Conservation (phyloP, 2,888 invertebrate species). For the Chromoteleia sp. region DNA sequence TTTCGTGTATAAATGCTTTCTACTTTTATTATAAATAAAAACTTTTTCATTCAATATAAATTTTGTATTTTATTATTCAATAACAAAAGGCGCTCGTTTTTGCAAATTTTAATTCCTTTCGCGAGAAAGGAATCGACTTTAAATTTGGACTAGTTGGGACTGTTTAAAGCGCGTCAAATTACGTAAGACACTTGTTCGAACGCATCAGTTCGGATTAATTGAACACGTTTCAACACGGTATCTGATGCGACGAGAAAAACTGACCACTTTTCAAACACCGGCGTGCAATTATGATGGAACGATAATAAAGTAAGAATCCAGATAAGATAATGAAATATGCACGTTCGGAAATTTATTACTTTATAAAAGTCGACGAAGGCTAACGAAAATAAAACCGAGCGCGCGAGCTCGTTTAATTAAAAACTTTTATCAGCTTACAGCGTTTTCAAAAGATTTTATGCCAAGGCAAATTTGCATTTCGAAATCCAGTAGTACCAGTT, state of each 20-base stretch:
- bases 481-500: background rate
- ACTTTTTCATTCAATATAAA: too few species aligned
- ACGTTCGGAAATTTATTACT: conserved; percentile 38
- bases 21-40: conserved; percentile 8
- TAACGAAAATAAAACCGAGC: conserved; percentile 22
- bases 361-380: conserved; percentile 35
- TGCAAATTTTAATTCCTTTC: too few species aligned
- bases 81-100: too few species aligned
- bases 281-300: conserved; percentile 41
- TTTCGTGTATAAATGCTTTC: background rate
- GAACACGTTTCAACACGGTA: background rate
- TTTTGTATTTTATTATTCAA: too few species aligned
- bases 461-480: conserved; percentile 21
- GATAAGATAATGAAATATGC: conserved; percentile 53
- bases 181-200: background rate
- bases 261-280: conserved; percentile 32
- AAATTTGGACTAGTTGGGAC: background rate
- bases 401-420: conserved; percentile 22
- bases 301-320: conserved; percentile 31
- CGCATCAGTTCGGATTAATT: conserved; percentile 5
- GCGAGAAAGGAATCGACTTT: too few species aligned
- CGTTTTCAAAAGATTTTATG: conserved; percentile 20
- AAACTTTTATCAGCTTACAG: conserved; percentile 24
- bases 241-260: conserved; percentile 13
- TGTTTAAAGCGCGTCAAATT: background rate